Percentiles rank a stretch among this genome's conserved stretches.
These are phyloP conservation scores for Chromobotia macracanthus DNA, from an alignment of 2,797 vertebrate genomes.

Conservation along the genomic window DNA sequence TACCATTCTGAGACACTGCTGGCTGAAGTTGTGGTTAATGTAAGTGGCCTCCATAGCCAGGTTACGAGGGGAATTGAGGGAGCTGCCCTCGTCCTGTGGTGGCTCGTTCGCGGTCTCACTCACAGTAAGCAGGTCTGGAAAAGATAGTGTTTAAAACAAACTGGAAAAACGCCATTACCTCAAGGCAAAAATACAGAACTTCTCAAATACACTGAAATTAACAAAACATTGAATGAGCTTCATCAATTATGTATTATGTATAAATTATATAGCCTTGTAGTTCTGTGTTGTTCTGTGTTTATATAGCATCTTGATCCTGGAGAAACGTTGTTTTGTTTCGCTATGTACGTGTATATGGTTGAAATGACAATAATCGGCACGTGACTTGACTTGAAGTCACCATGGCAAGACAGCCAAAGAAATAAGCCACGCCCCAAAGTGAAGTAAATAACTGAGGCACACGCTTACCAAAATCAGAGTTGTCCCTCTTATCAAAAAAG, in stretches of 20 bases:
- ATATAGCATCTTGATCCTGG: no score
- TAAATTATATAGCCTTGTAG: no score
- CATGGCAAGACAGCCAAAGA: background rate
- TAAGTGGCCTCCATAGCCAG: slow-evolving; percentile 99
- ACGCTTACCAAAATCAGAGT: slow-evolving; percentile 95
- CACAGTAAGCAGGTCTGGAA: slow-evolving; percentile 90
- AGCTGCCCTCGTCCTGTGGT: slow-evolving; percentile 96
- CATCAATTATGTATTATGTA: no score
- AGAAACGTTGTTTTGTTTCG: no score
- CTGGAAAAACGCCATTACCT: background rate
- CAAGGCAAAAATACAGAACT: no score
- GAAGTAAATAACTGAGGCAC: background rate
- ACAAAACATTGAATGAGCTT: no score
- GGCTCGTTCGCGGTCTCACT: slow-evolving; percentile 98
- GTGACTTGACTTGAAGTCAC: background rate
- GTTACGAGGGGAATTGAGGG: slow-evolving; percentile 96
- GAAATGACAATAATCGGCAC: no score
- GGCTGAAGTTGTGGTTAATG: slow-evolving; percentile 99
- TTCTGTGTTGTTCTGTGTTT: no score
- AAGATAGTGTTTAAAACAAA: no score
- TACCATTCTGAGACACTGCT: slow-evolving; percentile 96
- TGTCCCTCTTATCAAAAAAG: slow-evolving; percentile 98
- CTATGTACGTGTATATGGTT: no score
- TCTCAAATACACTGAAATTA: no score
- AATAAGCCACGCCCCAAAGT: background rate